These are phyloP conservation scores for Drosophila melanosoma DNA, from an alignment of 2,888 invertebrate species.

Conservation along the genomic window DNA sequence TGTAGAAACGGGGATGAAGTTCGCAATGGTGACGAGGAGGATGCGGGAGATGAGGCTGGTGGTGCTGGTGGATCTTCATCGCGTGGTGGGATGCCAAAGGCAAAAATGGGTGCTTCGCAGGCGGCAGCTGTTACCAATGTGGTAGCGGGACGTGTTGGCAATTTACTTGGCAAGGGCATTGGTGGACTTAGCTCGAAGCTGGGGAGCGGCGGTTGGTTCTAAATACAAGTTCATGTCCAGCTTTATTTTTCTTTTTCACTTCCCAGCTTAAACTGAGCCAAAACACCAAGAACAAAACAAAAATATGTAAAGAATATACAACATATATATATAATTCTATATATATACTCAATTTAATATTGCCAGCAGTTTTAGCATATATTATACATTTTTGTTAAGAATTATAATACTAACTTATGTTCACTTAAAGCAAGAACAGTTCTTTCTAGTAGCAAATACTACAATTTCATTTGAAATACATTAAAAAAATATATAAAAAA, in stretches of 20 bases:
- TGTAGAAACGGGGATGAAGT: slow-evolving; percentile 68
- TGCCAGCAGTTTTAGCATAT: background rate
- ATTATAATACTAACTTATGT: background rate
- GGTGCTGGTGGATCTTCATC: slow-evolving; percentile 25
- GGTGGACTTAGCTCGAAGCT: slow-evolving; percentile 95
- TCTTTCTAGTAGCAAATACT: background rate
- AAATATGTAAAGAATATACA: background rate
- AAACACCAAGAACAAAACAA: background rate
- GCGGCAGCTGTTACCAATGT: slow-evolving; percentile 83
- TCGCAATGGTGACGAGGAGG: slow-evolving; percentile 77
- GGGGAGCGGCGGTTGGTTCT: slow-evolving; percentile 95
- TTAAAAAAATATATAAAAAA: background rate
- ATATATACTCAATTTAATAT: background rate
- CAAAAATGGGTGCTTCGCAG: slow-evolving; percentile 82
- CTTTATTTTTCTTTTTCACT: background rate
- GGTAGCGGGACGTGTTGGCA: slow-evolving; percentile 93
- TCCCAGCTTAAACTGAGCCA: background rate
- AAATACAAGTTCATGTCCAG: slow-evolving; percentile 73
- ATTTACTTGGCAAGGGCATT: slow-evolving; percentile 95
- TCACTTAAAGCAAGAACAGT: background rate
- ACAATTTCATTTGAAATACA: background rate
- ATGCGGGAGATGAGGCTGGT: slow-evolving; percentile 70
- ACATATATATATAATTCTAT: background rate
- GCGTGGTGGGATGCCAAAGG: slow-evolving; percentile 76
- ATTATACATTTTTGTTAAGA: background rate